Base-by-base conservation (phyloP, 2,888 invertebrate species). In the Pharmacophagus antenor region DNA sequence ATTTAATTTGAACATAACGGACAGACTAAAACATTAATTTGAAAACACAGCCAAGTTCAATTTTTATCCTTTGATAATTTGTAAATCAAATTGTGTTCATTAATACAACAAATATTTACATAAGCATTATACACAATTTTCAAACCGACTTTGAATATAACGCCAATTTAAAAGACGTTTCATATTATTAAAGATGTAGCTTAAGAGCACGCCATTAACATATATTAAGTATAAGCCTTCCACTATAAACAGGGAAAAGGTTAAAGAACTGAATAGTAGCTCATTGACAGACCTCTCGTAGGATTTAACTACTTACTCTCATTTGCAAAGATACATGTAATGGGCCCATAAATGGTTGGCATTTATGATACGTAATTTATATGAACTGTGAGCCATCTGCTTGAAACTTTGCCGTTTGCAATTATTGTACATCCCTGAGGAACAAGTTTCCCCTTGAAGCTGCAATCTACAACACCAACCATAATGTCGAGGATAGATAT, bases 321-420 rank as follows among this genome's bases (percentile, higher is more conserved):
- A 23, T 60, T 60, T 56, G 51, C 37, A 56, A 54, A 50, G 54
- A 54, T 54, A 59, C 31, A 31, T 59, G 54, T 49, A 42, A 54
- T 44, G 41, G 46, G 37, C 4, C 60, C 47, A 51, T 56, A 41
- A 56, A 56, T 51, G 60, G 56, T 61, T 61, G 23, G 60, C 56
- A 56, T 56, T 61, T 61, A 56, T 25, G 51, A 51, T 41, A 20
- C 56, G 60, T 61, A 61, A 61, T 56, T 61, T 61, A 61, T 61
- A 61, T 61, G 51, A 61, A 37, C 46, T 56, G 56, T 25, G 51
- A 21, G 47, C 60, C 60, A 61, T 61, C 60, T 61, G 60, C 60
- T 51, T 56, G 56, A 56, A 56, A 61, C 46, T 37, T 52, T 51
- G 51, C 46, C 47, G 60, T 37, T n/a, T 41, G 60, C 56, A 56